Evolutionary conservation across 2,113 vertebrate species (phyloP), one percentile per base, ranked within the genome.

Genomic region (Gymnorhina tibicen): DNA sequence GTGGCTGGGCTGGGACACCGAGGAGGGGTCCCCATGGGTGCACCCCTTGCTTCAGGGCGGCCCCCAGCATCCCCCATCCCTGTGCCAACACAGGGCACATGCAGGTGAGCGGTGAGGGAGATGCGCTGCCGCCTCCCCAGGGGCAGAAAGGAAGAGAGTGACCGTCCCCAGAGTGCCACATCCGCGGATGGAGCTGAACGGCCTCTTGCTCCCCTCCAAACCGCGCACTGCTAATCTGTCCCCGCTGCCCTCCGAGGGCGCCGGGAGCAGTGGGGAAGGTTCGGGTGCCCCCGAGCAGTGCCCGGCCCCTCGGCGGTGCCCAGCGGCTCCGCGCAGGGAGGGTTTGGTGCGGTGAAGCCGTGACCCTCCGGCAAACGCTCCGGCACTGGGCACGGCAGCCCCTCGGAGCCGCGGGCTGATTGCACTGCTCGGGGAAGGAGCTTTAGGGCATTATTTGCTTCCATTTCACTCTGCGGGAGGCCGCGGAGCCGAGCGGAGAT

Each of bases 401-500:
- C 67, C 64, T 41, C 23, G 3, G 33, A 77, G 30, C 75, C 72
- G 27, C 63, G 13, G 88, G 75, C 78, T 85, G 92, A 96, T 79
- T 8, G 87, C 81, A 0, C 60, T 6, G 70, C 81, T 55, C 6
- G 6, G 35, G 37, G 37, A 50, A 93, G 86, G 62, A 92, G 92
- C 84, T 67, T 82, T 13, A 16, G 87, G 92, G 87, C 77, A 67
- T 95, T 63, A 85, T 95, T 62, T 53, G 72, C 79, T 26, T 85
- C 58, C 94, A 82, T 95, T 94, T 84, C 93, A 64, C 96, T 55
- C 92, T 47, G 94, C 50, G 11, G 97, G 97, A 89, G 68, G 85
- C 80, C 27, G 1, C 1, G 28, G 66, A 63, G 84, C 88, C 3
- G 47, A 78, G 87, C 80, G 13, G 78, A 70, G 93, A 93, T 47